These are phyloP conservation scores for Ips nitidus DNA, from an alignment of 1,140 invertebrate species.

Conservation along the genomic window DNA sequence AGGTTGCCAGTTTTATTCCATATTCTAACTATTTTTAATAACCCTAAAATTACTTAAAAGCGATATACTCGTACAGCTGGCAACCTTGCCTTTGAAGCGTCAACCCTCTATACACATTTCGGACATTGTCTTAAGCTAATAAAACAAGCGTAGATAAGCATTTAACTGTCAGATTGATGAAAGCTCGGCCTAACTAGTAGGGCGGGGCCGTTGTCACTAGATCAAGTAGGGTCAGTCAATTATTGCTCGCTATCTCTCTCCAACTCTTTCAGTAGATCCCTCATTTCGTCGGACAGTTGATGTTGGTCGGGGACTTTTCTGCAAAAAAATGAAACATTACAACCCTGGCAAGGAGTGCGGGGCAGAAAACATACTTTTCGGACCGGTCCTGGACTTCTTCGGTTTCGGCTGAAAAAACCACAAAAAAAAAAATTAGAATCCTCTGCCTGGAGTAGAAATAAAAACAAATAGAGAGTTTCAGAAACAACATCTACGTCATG, in stretches of 20 bases:
- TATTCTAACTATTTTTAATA: background rate
- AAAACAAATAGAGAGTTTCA: no score
- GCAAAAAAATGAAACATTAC: slow-evolving; percentile 31
- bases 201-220: no score
- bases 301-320: slow-evolving; percentile 47
- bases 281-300: slow-evolving; percentile 51
- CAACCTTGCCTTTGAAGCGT: slow-evolving; percentile 14
- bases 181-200: background rate
- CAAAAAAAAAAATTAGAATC: slow-evolving; percentile 9
- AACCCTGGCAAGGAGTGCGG: background rate
- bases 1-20: slow-evolving; percentile 3
- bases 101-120: slow-evolving; percentile 19
- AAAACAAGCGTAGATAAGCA: background rate
- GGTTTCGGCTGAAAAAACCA: slow-evolving; percentile 42
- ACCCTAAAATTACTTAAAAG: slow-evolving; percentile 31
- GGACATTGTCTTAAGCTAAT: background rate
- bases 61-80: slow-evolving; percentile 23
- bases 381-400: slow-evolving; percentile 35
- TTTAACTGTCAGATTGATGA: background rate
- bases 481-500: no score
- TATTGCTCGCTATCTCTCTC: slow-evolving; percentile 51
- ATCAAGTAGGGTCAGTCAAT: slow-evolving; percentile 30
- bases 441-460: no score
- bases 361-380: slow-evolving; percentile 21
- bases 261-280: slow-evolving; percentile 48